Base-by-base conservation (phyloP, 2,797 vertebrate species). In the Ptychobarbus kaznakovi region DNA sequence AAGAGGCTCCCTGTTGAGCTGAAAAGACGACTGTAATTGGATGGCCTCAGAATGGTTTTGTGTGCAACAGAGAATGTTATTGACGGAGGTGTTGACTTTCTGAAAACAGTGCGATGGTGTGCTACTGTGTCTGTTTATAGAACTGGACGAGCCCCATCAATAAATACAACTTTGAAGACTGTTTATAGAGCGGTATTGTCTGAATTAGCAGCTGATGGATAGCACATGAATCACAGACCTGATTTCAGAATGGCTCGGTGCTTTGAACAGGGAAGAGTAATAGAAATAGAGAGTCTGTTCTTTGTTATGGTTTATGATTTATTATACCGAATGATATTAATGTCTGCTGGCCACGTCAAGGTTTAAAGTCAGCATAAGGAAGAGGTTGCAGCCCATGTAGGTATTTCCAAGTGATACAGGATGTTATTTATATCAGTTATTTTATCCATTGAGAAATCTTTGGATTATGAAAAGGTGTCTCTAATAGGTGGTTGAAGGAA, bases 1-100 rank as follows among this genome's bases (percentile, higher is more conserved):
- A 84, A 44, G 66, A 25, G 69, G 66, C 69, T 42, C 74, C 13
- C 80, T 28, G 80, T 87, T 81, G 73, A 76, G 74, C 66, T 83
- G 25, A 79, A 87, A 72, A 72, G 51, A 8, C 1, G 16, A 73
- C 16, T 83, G 70, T 65, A 86, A 94, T 93, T 93, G 93, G 91
- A 81, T 78, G 81, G 28, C 38, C 40, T 46, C 53, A 28, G 56
- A 58, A 58, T 38, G 28, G 11, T 65, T 80, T 83, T 58, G 46
- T 10, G 82, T 80, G 51, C 81, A 42, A 79, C 85, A 86, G 25
- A 16, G 32, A 75, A 32, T 81, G 51, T 79, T 82, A 77, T 56
- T 85, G 72, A 80, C n/a, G 2, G 44, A 40, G 49, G 78, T 76
- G 80, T 25, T 78, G 72, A 81, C 69, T 70, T 28, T 80, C 68